Evolutionary conservation across 2,113 vertebrate genomes (phyloP).

Genomic region (Hydrochoerus hydrochaeris): DNA sequence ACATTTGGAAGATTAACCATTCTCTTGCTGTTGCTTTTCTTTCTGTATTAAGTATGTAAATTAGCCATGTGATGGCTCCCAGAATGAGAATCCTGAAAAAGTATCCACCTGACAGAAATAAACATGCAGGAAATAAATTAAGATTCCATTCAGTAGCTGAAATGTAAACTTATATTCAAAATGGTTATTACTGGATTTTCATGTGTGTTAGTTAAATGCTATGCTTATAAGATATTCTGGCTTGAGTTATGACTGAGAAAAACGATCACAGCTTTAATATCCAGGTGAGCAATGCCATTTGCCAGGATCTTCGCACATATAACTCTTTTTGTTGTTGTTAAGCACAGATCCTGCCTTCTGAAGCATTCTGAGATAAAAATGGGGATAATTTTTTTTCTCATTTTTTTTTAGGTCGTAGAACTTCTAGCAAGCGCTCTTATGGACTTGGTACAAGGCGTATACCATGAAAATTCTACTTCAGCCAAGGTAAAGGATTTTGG

Average conservation of each 20-base stretch:
- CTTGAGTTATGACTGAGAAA: slow-evolving; percentile 64
- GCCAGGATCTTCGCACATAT: slow-evolving; percentile 60
- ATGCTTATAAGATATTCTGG: slow-evolving; percentile 60
- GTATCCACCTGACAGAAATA: slow-evolving; percentile 83
- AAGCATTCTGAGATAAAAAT: slow-evolving; percentile 68
- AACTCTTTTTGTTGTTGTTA: slow-evolving; percentile 65
- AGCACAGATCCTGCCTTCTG: slow-evolving; percentile 55
- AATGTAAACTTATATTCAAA: slow-evolving; percentile 80
- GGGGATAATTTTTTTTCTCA: neutral
- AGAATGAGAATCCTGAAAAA: slow-evolving; percentile 80
- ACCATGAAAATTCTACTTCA: slow-evolving; percentile 91
- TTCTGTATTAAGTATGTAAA: slow-evolving; percentile 79
- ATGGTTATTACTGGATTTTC: slow-evolving; percentile 74
- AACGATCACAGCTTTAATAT: slow-evolving; percentile 56
- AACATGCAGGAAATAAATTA: slow-evolving; percentile 82
- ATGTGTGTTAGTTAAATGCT: slow-evolving; percentile 79
- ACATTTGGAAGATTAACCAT: slow-evolving; percentile 82
- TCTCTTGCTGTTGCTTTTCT: slow-evolving; percentile 79
- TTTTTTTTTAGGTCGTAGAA: slow-evolving; percentile 92
- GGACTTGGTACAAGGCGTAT: slow-evolving; percentile 97
- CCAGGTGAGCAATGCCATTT: slow-evolving; percentile 64
- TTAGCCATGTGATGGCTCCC: slow-evolving; percentile 85
- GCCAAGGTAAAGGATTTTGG: slow-evolving; percentile 89
- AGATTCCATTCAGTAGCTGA: slow-evolving; percentile 84
- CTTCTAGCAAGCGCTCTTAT: slow-evolving; percentile 97